phyloP scores from a whole-genome alignment of 2,888 invertebrate species.

The Netelia fuscicornis region DNA sequence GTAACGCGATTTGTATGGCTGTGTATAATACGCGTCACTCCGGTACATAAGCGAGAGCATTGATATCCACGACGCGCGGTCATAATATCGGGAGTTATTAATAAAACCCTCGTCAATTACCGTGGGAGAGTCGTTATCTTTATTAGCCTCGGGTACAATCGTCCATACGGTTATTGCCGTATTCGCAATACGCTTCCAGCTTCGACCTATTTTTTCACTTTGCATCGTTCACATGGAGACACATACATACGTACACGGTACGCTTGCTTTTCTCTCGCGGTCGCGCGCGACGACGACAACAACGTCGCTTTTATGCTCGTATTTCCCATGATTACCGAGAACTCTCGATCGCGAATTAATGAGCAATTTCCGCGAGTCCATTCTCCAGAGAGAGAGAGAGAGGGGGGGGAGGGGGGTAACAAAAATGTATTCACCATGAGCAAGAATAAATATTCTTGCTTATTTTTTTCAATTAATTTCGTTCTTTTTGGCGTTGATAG shows the following conservation, averaged over 20 bases:
- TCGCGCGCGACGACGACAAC: constrained; percentile 4
- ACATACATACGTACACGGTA: not conserved
- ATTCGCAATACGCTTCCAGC: constrained; percentile 9
- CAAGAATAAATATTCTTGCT: no score
- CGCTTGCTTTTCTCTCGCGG: constrained; percentile 4
- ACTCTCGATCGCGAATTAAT: not conserved
- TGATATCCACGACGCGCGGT: constrained; percentile 38
- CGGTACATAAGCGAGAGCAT: not conserved
- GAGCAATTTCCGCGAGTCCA: not conserved
- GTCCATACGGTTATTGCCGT: not conserved
- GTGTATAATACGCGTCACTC: no score
- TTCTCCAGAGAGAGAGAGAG: not conserved
- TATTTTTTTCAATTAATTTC: no score
- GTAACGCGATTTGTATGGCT: no score
- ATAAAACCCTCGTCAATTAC: constrained; percentile 63
- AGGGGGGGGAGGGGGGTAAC: not conserved
- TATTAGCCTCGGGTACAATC: constrained; percentile 46
- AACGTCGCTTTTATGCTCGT: constrained; percentile 3
- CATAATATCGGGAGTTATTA: constrained; percentile 54
- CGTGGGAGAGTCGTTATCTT: constrained; percentile 63
- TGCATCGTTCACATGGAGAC: not conserved
- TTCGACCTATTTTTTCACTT: constrained; percentile 56
- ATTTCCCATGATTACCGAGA: not conserved
- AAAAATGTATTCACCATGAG: constrained; percentile 4
- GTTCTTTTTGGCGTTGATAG: no score